Conservation (phyloP, 2,888 invertebrate genomes). For the Heliconius erato region DNA sequence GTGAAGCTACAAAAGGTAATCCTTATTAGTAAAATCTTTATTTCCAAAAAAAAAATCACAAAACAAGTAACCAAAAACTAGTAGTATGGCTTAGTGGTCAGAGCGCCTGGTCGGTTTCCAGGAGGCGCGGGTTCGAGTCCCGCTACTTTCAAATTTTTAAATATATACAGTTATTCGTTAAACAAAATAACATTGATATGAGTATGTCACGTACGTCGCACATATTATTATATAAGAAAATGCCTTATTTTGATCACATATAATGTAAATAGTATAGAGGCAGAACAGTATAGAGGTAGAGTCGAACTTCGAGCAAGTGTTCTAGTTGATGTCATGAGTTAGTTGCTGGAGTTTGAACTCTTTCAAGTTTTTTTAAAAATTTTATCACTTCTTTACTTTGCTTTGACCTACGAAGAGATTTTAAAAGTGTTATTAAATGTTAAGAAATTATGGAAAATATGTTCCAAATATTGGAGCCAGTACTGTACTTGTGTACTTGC, state of each 20-base stretch:
- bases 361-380: constrained; percentile 15
- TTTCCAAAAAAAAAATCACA: no score
- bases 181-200: no score
- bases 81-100: no score
- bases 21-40: no score
- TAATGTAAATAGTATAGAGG: background rate
- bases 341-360: constrained; percentile 7
- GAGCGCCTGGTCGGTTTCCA: no score
- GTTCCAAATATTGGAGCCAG: background rate
- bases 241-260: background rate
- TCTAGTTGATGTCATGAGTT: constrained; percentile 14
- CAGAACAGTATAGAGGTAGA: background rate
- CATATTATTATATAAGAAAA: background rate
- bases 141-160: no score
- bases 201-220: no score
- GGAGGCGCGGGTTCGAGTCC: no score
- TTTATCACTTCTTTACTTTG: constrained; percentile 16
- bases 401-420: constrained; percentile 19
- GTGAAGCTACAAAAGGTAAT: no score
- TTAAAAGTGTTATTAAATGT: background rate
- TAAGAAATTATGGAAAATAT: background rate
- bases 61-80: no score
- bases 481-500: no score
- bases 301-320: constrained; percentile 17
- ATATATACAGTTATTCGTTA: no score